These are phyloP conservation scores for Oreochromis niloticus DNA, from an alignment of 2,113 vertebrate genomes.

Conservation along the genomic window DNA sequence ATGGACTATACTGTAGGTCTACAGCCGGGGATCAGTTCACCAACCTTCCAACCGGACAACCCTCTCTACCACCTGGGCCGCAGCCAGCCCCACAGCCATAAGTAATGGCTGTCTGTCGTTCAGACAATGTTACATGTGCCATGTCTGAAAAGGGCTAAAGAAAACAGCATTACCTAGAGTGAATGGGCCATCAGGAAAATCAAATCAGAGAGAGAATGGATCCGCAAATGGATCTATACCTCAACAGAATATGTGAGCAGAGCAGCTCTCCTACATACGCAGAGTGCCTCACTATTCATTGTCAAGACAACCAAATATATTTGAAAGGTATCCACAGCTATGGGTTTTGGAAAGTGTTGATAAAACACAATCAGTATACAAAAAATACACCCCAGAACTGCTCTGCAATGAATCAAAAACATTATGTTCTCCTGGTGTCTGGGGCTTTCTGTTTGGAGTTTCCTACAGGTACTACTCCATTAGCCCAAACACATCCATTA, in stretches of 20 bases:
- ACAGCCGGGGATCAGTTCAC: not conserved
- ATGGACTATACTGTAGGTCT: not conserved
- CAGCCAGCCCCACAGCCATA: not conserved
- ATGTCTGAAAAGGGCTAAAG: not conserved
- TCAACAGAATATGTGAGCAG: not conserved
- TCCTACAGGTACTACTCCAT: not conserved
- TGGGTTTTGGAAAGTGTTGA: not conserved
- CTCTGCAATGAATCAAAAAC: not conserved
- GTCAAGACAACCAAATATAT: not conserved
- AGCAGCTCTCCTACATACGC: not conserved
- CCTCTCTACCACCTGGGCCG: not conserved
- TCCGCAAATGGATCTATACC: not conserved
- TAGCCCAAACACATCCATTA: not conserved
- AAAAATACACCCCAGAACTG: not conserved
- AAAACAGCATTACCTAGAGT: not conserved
- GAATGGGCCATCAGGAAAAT: not conserved
- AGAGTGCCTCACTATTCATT: not conserved
- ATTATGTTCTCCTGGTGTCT: not conserved
- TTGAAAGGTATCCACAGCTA: not conserved
- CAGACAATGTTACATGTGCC: not conserved
- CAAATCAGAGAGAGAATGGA: not conserved
- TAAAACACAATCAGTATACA: not conserved
- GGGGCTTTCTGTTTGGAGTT: not conserved
- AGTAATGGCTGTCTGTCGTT: not conserved
- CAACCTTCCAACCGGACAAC: not conserved